These are phyloP conservation scores for Phytoseiulus persimilis DNA, from an alignment of 2,888 invertebrate species.

Conservation along the genomic window DNA sequence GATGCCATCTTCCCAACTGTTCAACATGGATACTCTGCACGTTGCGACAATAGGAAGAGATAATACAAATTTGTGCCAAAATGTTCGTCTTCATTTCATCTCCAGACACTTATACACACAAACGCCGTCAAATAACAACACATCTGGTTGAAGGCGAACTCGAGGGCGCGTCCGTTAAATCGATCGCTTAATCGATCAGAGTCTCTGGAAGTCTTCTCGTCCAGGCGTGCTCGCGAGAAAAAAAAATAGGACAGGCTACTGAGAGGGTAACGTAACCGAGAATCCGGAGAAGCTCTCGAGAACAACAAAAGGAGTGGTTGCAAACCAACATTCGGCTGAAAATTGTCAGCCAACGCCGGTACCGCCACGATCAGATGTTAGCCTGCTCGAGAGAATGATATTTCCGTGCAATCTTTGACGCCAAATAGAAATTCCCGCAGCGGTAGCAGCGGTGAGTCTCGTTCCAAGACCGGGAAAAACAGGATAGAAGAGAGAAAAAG, in stretches of 20 bases:
- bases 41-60: not conserved
- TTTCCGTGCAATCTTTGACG: not conserved
- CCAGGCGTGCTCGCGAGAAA: not conserved
- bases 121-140: not conserved
- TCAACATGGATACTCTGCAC: not conserved
- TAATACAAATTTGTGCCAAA: not conserved
- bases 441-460: not conserved
- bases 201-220: not conserved
- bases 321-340: not conserved
- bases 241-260: not conserved
- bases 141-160: not conserved
- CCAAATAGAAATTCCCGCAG: no score
- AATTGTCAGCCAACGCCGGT: not conserved
- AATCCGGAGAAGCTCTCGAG: not conserved
- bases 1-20: not conserved
- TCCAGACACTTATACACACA: not conserved
- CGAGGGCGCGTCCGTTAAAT: not conserved
- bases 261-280: not conserved
- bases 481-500: not conserved
- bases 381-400: not conserved
- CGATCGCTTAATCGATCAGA: not conserved
- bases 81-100: not conserved
- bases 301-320: not conserved
- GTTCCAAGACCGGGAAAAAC: not conserved
- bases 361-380: not conserved